These are phyloP conservation scores for Patagioenas fasciata DNA, from an alignment of 2,113 vertebrate species.

Conservation along the genomic window DNA sequence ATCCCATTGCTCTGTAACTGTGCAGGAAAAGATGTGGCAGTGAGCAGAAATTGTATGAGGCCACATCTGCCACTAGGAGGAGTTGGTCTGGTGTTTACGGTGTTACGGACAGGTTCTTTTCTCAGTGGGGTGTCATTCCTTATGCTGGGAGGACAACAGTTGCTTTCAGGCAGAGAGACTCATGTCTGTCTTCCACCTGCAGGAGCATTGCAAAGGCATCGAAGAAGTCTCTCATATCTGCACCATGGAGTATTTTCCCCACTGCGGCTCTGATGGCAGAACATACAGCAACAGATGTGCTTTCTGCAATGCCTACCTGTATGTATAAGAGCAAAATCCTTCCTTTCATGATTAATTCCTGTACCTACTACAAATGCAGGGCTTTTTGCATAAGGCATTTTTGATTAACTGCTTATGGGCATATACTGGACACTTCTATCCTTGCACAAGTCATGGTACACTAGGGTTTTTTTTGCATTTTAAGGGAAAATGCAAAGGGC, in stretches of 20 bases:
- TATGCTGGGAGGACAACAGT: not conserved
- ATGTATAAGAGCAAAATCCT: not conserved
- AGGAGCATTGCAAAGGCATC: not conserved
- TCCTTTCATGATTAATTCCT: not conserved
- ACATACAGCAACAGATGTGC: conserved; percentile 31
- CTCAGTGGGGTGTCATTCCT: not conserved
- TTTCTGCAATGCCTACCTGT: conserved; percentile 67
- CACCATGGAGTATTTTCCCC: not conserved
- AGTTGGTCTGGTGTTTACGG: not conserved
- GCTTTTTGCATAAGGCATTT: not conserved
- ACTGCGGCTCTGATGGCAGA: conserved; percentile 71
- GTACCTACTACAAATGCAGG: not conserved
- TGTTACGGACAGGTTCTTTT: not conserved
- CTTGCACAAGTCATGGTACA: not conserved
- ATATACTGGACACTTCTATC: not conserved
- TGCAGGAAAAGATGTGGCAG: not conserved
- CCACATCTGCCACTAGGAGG: not conserved
- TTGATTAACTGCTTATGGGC: not conserved
- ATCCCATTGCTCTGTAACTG: not conserved
- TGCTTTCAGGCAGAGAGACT: not conserved
- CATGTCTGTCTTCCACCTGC: not conserved
- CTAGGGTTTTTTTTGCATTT: not conserved
- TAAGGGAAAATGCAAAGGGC: not conserved
- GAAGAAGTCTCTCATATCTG: rapidly evolving
- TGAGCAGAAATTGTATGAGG: not conserved